Evolutionary conservation across 1,140 invertebrate genomes (phyloP), one percentile per base, ranked within the genome.

Genomic region (Asbolus verrucosus): DNA sequence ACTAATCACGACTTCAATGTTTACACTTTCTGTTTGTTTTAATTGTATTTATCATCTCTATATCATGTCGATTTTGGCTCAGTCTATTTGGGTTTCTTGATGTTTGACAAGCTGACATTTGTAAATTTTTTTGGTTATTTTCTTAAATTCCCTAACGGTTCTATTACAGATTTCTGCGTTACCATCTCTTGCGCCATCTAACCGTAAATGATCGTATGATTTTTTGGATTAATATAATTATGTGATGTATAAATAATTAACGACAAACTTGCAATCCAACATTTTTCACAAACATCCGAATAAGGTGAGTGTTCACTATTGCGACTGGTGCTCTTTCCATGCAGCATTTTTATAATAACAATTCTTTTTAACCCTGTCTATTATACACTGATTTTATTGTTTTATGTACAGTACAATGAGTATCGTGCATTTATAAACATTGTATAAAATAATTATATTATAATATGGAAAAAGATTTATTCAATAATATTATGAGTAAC

Each of bases 341-440:
- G n/a, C n/a, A n/a, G n/a, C n/a, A n/a, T n/a, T n/a, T n/a, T n/a
- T n/a, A 27, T 27, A 27, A 27, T 27, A 27, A 27, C 24, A 27
- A 8, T 27, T 27, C 24, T 27, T 27, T 27, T 3, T 3, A 8
- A 27, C 24, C 9, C 66, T 83, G 86, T 39, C 85, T 86, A n/a
- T n/a, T n/a, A n/a, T n/a, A 76, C 14, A 38, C 77, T 76, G 46
- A n/a, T 24, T 54, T 54, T 54, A 54, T 54, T 54, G 5, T 54
- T 24, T 54, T 31, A 36, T 54, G 46, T 54, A 54, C 24, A 54
- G 21, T 54, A 54, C 46, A 54, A 19, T 54, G 46, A 54, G 21
- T 13, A 54, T 54, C 19, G 46, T 54, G 46, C 46, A 54, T 24
- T 43, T 54, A 54, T 54, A 54, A 54, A 54, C 46, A 54, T 54